A percentile compares a stretch with the other conserved stretches of the same genome.
Conservation (phyloP, 64 coral and sea anemone species). For the Montipora efflorescens region DNA sequence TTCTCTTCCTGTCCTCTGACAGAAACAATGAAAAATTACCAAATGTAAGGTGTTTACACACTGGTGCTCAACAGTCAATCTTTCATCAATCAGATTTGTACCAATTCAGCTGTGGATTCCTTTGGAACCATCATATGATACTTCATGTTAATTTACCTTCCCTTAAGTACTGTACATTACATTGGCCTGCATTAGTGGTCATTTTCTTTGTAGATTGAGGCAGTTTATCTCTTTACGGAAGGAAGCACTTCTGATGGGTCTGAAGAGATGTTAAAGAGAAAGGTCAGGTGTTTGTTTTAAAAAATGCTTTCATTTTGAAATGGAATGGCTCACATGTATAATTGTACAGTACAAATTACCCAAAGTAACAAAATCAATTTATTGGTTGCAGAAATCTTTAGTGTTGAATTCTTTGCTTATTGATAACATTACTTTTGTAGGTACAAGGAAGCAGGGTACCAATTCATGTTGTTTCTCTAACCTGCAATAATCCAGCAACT, state of each 20-base stretch:
- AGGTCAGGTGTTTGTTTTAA: conserved; percentile 48
- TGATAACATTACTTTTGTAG: conserved; percentile 12
- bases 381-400: background rate
- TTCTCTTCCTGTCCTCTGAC: no score
- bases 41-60: no score
- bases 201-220: conserved; percentile 68
- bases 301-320: background rate
- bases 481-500: conserved; percentile 85
- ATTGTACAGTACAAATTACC: no score
- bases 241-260: conserved; percentile 82
- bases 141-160: no score
- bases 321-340: background rate
- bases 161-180: no score
- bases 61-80: no score
- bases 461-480: conserved; percentile 84
- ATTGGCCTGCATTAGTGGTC: no score
- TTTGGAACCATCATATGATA: no score
- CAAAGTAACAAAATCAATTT: no score
- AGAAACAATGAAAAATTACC: no score
- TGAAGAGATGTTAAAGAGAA: conserved; percentile 92
- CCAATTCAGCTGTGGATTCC: no score
- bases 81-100: no score
- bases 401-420: background rate
- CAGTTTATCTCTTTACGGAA: conserved; percentile 92
- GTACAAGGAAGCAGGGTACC: conserved; percentile 83